phyloP scores from a whole-genome alignment of 2,888 invertebrate species.

The Odontocerum albicorne region DNA sequence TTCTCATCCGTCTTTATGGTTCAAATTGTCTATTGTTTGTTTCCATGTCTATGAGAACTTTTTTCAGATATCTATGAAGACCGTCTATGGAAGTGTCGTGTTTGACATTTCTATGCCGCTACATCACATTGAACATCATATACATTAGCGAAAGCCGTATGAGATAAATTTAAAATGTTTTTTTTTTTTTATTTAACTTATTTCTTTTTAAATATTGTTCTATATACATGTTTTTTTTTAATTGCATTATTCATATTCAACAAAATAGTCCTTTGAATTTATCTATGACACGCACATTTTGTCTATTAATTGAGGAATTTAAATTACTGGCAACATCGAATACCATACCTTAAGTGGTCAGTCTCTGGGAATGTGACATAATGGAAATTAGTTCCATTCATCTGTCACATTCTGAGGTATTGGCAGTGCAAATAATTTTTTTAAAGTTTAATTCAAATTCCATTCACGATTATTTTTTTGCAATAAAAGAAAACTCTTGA shows the following conservation, averaged over 20 bases:
- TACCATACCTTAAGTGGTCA: too few relatives aligned
- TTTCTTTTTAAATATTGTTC: neutral
- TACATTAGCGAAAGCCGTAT: conserved; percentile 8
- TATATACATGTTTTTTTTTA: neutral
- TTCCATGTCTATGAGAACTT: conserved; percentile 13
- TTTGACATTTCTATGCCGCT: neutral
- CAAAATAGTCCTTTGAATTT: neutral
- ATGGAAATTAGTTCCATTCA: too few relatives aligned
- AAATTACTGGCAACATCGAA: too few relatives aligned
- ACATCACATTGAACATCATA: conserved; percentile 5
- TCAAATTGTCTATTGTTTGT: conserved; percentile 1
- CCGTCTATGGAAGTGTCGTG: conserved; percentile 3
- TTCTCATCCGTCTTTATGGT: neutral
- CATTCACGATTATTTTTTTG: too few relatives aligned
- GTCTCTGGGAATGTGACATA: too few relatives aligned
- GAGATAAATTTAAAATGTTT: conserved; percentile 36
- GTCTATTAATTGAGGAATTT: too few relatives aligned
- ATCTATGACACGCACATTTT: too few relatives aligned
- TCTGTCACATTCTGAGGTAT: too few relatives aligned
- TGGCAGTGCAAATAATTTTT: too few relatives aligned
- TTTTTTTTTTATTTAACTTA: conserved; percentile 30
- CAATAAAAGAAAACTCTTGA: too few relatives aligned
- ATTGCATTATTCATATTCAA: neutral
- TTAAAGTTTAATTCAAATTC: too few relatives aligned
- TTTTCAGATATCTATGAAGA: conserved; percentile 12